These are phyloP conservation scores for Caenorhabditis virilis DNA, from an alignment of 2,888 invertebrate species.

Conservation along the genomic window DNA sequence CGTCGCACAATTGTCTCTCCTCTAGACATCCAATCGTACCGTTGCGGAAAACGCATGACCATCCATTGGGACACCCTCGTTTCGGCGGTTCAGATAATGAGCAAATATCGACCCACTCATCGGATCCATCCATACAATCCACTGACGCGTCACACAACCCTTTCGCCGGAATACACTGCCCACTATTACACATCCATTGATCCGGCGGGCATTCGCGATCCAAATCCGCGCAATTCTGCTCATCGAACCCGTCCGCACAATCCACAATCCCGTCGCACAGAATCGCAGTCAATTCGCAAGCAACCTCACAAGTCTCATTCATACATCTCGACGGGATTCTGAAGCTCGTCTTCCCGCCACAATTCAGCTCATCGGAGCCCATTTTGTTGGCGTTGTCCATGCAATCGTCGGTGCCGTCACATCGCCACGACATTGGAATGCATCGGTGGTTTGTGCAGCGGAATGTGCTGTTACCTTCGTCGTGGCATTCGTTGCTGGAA, in stretches of 20 bases:
- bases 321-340: constrained; percentile 14
- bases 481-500: constrained; percentile 16
- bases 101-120: constrained; percentile 68
- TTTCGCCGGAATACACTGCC: constrained; percentile 72
- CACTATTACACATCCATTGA: constrained; percentile 36
- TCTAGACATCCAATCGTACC: constrained; percentile 79
- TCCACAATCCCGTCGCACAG: constrained; percentile 74
- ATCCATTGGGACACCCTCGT: constrained; percentile 24
- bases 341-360: constrained; percentile 20
- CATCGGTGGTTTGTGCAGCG: constrained; percentile 44
- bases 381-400: constrained; percentile 75
- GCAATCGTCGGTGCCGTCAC: constrained; percentile 79
- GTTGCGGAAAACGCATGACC: constrained; percentile 71
- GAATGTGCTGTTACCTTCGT: constrained; percentile 31
- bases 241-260: constrained; percentile 75
- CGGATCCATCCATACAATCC: constrained; percentile 79
- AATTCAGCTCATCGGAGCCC: constrained; percentile 63
- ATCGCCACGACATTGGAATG: constrained; percentile 79
- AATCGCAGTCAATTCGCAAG: constrained; percentile 34
- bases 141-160: constrained; percentile 80
- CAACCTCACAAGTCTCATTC: constrained; percentile 21
- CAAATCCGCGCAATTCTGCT: constrained; percentile 73
- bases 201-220: constrained; percentile 21
- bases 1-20: constrained; percentile 77
- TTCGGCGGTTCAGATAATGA: constrained; percentile 26